Base-by-base conservation (phyloP, 2,888 invertebrate genomes). In the Lacanobia oleracea region DNA sequence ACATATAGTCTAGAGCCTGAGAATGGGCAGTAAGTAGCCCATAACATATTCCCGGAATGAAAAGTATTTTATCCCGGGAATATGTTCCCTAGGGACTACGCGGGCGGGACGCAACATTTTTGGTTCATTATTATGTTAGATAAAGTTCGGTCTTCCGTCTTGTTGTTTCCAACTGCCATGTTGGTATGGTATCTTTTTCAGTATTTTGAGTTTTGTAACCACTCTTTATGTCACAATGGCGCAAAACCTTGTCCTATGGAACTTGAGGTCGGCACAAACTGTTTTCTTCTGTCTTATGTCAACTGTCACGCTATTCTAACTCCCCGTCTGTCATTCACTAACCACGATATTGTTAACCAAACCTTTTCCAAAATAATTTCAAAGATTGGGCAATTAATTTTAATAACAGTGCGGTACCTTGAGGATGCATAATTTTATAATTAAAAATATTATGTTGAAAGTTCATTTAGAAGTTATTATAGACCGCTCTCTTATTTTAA, bases 401-500 rank as follows among this genome's bases (percentile, higher is more conserved):
- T 48, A 57, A 64, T 60, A 73, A 60, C 54, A 63, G 2, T 14
- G 56, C 48, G 61, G 68, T 65, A 51, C 63, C 18, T 65, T 64
- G 50, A 50, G 27, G 16, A 51, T 33, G 21, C 43, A n/a, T 51
- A 56, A 18, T 43, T 59, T 57, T 56, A 10, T 37, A 64, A 79
- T 69, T 54, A 77, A 54, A 0, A 12, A 50, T 12, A 45, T 12
- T 7, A 23, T 48, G 27, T 56, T 61, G 66, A 79, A 71, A 75
- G 63, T 79, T 60, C 23, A 60, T 67, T 56, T 12, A 75, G 54
- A 21, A 67, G 50, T 67, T 61, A 73, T 54, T 64, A 64, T 51
- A 57, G 50, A 69, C 69, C 57, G 77, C 69, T 80, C 69, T 77
- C 77, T 67, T 69, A 65, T 64, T 56, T 54, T 81, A 75, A 82